Evolutionary conservation across 2,888 invertebrate species (phyloP).

Genomic region (Nymphalis urticae): DNA sequence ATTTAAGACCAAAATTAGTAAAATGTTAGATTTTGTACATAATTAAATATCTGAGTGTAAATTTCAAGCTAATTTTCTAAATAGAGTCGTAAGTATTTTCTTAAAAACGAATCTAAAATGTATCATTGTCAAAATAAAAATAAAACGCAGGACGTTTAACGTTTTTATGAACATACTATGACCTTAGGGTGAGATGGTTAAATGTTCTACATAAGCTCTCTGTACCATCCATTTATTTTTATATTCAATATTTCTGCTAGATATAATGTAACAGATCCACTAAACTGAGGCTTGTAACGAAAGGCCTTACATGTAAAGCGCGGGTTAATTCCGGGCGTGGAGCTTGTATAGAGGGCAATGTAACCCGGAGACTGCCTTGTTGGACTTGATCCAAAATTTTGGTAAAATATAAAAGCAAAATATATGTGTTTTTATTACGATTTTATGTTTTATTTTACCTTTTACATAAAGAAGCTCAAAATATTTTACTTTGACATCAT

Average conservation of each 20-base stretch:
- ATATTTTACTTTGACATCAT: no score
- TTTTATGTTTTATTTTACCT: slow-evolving; percentile 60
- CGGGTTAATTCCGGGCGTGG: slow-evolving; percentile 57
- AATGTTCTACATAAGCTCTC: slow-evolving; percentile 32
- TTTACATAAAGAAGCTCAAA: not conserved
- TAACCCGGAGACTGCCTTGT: slow-evolving; percentile 71
- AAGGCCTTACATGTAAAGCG: slow-evolving; percentile 60
- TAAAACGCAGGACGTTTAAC: slow-evolving; percentile 30
- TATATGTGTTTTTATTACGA: slow-evolving; percentile 81
- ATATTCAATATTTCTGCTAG: slow-evolving; percentile 30
- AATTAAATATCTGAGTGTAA: slow-evolving; percentile 17
- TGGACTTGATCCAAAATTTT: slow-evolving; percentile 73
- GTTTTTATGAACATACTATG: slow-evolving; percentile 22
- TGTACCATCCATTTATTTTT: slow-evolving; percentile 39
- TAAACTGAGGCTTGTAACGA: slow-evolving; percentile 49
- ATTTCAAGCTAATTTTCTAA: slow-evolving; percentile 17
- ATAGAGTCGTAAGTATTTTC: slow-evolving; percentile 18
- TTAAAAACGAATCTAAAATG: slow-evolving; percentile 15
- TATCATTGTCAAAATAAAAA: slow-evolving; percentile 13
- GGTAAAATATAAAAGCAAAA: slow-evolving; percentile 77
- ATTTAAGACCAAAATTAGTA: slow-evolving; percentile 36
- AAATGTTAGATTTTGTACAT: slow-evolving; percentile 35
- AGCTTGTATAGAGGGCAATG: slow-evolving; percentile 60
- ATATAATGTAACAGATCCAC: slow-evolving; percentile 52
- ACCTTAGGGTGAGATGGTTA: slow-evolving; percentile 22